A percentile compares a stretch with the other conserved stretches of the same genome.
These are phyloP conservation scores for Athrips mouffetella DNA, from an alignment of 2,888 invertebrate species.

Conservation along the genomic window DNA sequence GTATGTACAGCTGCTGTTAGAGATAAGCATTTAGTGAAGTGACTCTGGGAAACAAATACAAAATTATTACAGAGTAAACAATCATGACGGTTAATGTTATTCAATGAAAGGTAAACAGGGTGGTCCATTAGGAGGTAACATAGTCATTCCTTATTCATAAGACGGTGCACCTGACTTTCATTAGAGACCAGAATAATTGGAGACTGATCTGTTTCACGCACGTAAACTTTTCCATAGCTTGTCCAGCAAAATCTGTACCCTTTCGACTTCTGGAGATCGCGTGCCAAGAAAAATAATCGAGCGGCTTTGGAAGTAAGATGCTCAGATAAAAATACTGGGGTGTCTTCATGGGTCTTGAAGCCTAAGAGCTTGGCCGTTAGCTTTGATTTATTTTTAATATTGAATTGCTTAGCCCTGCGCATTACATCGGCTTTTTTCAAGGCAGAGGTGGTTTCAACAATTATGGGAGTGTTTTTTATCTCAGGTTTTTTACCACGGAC, in stretches of 20 bases:
- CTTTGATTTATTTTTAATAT: neutral
- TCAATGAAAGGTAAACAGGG: neutral
- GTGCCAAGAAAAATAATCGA: slow-evolving; percentile 10
- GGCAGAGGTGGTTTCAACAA: neutral
- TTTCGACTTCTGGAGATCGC: slow-evolving; percentile 13
- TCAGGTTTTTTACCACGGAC: neutral
- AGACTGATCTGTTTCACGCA: neutral
- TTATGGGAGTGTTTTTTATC: neutral
- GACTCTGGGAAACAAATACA: neutral
- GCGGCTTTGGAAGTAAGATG: slow-evolving; percentile 9
- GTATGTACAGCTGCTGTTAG: neutral
- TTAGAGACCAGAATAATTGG: neutral
- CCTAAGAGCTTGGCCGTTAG: slow-evolving; percentile 24
- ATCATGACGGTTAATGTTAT: neutral
- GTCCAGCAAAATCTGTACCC: slow-evolving; percentile 12
- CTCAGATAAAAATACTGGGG: slow-evolving; percentile 9
- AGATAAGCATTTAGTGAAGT: neutral
- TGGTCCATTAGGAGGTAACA: neutral
- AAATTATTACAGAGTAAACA: neutral
- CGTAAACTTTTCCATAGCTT: slow-evolving; percentile 1
- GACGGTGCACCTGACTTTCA: slow-evolving; percentile 1
- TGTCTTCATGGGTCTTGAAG: slow-evolving; percentile 5
- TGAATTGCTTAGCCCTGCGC: neutral
- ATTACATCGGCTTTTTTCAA: neutral
- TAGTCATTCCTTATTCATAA: neutral